A percentile compares a stretch with the other conserved stretches of the same genome.
Conservation (phyloP, 2,797 vertebrate species). For the Rhinogobio ventralis region DNA sequence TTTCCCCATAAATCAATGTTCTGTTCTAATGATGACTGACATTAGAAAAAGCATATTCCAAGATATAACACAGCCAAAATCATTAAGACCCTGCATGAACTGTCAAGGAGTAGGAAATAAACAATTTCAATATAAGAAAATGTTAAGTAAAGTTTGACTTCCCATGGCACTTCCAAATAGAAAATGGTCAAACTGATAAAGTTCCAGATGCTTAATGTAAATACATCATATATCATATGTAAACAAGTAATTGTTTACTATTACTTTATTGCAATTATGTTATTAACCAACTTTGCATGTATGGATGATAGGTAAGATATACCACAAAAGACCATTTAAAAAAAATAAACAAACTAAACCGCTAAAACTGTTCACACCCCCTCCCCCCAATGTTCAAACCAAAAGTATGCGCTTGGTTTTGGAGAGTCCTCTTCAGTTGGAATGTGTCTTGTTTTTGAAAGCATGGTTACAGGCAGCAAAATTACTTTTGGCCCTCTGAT, state of each 20-base stretch:
- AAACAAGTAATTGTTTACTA: not conserved
- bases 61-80: not conserved
- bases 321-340: not conserved
- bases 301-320: not conserved
- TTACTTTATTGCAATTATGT: not conserved
- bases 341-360: not conserved
- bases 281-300: not conserved
- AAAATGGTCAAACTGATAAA: not conserved
- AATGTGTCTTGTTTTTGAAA: slow-evolving; percentile 38
- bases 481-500: slow-evolving; percentile 12
- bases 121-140: not conserved
- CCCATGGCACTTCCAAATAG: not conserved
- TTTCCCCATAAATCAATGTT: not conserved
- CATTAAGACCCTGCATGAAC: not conserved
- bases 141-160: not conserved
- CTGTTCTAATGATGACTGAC: not conserved
- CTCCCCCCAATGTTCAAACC: not conserved
- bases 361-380: not conserved
- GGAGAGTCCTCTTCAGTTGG: not conserved
- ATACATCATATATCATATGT: not conserved
- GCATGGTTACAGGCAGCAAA: slow-evolving; percentile 32
- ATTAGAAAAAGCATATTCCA: not conserved
- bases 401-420: not conserved
- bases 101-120: not conserved
- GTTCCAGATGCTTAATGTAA: not conserved